Percentiles rank a stretch among this genome's conserved stretches.
Conservation (phyloP, 2,113 vertebrate species). For the Butastur rufipennis region DNA sequence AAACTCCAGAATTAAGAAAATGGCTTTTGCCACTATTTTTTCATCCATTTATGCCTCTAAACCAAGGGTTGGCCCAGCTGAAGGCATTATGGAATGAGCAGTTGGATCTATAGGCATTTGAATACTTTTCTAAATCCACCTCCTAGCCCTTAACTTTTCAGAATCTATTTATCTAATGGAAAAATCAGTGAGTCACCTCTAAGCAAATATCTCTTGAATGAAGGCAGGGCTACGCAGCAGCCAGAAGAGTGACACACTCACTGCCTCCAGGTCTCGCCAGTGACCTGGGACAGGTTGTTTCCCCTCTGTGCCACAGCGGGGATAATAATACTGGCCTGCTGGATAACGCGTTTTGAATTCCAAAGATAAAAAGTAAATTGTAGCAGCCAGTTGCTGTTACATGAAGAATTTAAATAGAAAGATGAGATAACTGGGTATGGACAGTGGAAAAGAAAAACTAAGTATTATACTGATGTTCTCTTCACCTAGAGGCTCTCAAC, state of each 20-base stretch:
- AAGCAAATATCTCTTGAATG: not conserved
- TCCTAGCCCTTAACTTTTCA: not conserved
- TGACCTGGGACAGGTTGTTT: not conserved
- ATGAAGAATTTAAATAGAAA: not conserved
- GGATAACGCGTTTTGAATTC: not conserved
- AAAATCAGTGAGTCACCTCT: not conserved
- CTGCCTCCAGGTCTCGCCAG: not conserved
- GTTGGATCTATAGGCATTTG: not conserved
- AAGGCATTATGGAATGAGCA: not conserved
- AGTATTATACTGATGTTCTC: not conserved
- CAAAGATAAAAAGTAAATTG: not conserved
- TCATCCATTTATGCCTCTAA: not conserved
- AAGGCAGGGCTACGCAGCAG: not conserved
- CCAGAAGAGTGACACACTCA: not conserved
- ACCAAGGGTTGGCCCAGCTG: not conserved
- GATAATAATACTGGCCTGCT: not conserved
- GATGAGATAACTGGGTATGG: not conserved
- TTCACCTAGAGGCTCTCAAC: not conserved
- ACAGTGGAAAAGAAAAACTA: not conserved
- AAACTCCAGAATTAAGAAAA: not conserved
- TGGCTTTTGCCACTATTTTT: not conserved
- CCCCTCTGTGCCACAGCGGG: not conserved
- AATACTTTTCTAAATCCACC: not conserved
- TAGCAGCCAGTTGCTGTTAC: not conserved
- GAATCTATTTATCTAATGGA: not conserved